Evolutionary conservation across 2,888 invertebrate species (phyloP), one percentile per base, ranked within the genome.

Genomic region (Standfussiana lucernea): DNA sequence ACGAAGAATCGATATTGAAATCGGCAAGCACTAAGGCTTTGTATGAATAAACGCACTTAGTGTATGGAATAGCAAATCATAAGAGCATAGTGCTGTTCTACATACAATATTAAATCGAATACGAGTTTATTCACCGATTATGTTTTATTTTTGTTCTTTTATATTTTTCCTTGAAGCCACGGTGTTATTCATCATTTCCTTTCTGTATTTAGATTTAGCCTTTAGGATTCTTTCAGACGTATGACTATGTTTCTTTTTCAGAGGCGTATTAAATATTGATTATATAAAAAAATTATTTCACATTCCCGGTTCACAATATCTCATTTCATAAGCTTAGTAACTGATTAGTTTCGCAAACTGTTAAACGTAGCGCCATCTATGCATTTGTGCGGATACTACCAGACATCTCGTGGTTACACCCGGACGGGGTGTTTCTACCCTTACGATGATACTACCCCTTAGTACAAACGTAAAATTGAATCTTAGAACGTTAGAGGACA

Each of bases 1-100:
- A 92, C 93, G 91, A 89, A 92, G 93, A 93, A 93, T 93, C 90
- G 92, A 91, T 93, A 93, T 94, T 93, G 91, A 93, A 92, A 93
- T 92, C 91, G 92, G 91, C 90, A 87, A 90, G 87, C 89, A 89
- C 89, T 91, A 89, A 89, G 89, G 85, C 79, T 83, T 84, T 83
- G 83, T 85, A 86, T 89, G 89, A 92, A 91, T 90, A 89, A 88
- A 88, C 79, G 87, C 86, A 87, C 83, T 88, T 88, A 86, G 88
- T 79, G 80, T 79, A 70, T 75, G 81, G 82, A 84, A 84, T 89
- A 86, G 87, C 71, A 86, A 86, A 87, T 86, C 87, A 82, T 87
- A 89, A 87, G 88, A 80, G 84, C 77, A 83, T 87, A 87, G 83
- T 86, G 80, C 79, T 88, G 80, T 83, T 83, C 83, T 80, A 86